phyloP scores from a whole-genome alignment of 2,797 vertebrate species.

The Pristis pectinata region DNA sequence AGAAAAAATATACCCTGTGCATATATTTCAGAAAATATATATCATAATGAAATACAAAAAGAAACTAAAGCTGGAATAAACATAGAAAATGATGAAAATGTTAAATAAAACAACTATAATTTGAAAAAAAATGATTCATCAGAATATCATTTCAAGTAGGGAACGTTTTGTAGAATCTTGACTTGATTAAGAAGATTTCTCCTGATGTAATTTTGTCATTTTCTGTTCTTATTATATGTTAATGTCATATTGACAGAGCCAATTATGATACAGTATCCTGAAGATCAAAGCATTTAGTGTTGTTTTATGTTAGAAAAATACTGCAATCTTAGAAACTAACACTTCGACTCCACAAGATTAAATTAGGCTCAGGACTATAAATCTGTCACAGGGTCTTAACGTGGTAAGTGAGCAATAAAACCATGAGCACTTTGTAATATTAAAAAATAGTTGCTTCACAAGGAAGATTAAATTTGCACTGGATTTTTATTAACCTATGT shows the following conservation, averaged over 20 bases:
- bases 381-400: slow-evolving; percentile 37
- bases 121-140: background rate
- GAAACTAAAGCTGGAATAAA: background rate
- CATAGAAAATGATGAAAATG: background rate
- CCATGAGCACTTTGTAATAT: slow-evolving; percentile 37
- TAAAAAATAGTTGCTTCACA: slow-evolving; percentile 38
- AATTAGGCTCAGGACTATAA: slow-evolving; percentile 21
- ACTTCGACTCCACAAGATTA: slow-evolving; percentile 29
- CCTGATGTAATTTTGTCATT: background rate
- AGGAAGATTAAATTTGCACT: slow-evolving; percentile 38
- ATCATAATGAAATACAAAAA: background rate
- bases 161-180: background rate
- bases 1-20: no score
- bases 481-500: slow-evolving; percentile 38
- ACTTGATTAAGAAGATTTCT: background rate
- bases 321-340: background rate
- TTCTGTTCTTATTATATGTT: slow-evolving; percentile 12
- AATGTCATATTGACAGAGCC: slow-evolving; percentile 7
- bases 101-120: background rate
- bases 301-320: slow-evolving; percentile 1
- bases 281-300: slow-evolving; percentile 16
- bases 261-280: slow-evolving; percentile 22
- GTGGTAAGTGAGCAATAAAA: slow-evolving; percentile 38
- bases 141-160: background rate
- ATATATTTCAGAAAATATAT: background rate